phyloP scores from a whole-genome alignment of 1,140 invertebrate species.

The Drosophila pachea region DNA sequence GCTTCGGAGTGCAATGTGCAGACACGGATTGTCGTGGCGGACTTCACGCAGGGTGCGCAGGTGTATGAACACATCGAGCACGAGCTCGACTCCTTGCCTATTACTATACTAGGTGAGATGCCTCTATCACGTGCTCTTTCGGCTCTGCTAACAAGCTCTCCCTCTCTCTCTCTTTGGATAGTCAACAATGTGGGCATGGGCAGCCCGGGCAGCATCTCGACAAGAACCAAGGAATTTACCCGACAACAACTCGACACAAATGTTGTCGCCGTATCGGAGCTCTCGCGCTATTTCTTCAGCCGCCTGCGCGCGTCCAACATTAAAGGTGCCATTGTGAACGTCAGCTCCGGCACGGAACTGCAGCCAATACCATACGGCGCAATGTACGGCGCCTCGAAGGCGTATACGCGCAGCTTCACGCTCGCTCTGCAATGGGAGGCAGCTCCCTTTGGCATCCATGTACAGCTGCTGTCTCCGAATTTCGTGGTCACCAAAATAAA shows the following conservation, averaged over 20 bases:
- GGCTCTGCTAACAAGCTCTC: not conserved
- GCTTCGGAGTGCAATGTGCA: constrained; percentile 81
- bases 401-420: constrained; percentile 66
- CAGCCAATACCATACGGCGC: constrained; percentile 92
- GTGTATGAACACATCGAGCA: constrained; percentile 85
- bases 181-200: constrained; percentile 94
- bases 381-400: constrained; percentile 93
- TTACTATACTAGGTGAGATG: constrained; percentile 88
- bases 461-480: constrained; percentile 92
- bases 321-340: constrained; percentile 92
- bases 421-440: constrained; percentile 88
- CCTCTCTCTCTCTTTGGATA: constrained; percentile 74
- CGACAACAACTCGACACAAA: constrained; percentile 94
- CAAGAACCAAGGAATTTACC: constrained; percentile 84
- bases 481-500: constrained; percentile 96
- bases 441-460: constrained; percentile 83
- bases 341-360: constrained; percentile 90
- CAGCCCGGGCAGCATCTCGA: constrained; percentile 87
- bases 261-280: constrained; percentile 88
- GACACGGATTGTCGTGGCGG: constrained; percentile 86
- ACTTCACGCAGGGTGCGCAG: constrained; percentile 86
- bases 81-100: constrained; percentile 83
- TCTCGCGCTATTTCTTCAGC: constrained; percentile 88
- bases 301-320: constrained; percentile 86
- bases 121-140: not conserved